Evolutionary conservation across 2,797 vertebrate genomes (phyloP), one percentile per base, ranked within the genome.

Genomic region (Labeo calbasu): DNA sequence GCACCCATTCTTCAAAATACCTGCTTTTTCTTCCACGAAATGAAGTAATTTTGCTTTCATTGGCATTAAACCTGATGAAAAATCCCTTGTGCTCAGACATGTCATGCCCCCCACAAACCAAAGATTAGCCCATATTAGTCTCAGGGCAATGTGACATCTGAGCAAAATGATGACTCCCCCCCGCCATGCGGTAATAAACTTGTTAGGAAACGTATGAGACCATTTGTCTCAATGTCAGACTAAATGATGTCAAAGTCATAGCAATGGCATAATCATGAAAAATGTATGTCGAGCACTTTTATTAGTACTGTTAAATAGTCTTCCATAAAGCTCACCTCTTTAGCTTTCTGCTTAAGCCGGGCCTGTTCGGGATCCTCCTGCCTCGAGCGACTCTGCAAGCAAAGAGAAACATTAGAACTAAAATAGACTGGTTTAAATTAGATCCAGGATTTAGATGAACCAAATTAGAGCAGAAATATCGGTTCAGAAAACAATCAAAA

Each of bases 321-420:
- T 51, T 63, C 48, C 14, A 69, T 78, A 71, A 84, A 79, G 53
- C 88, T 88, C 86, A 98, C 97, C 96, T 99, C 97, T 94, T 99
- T 99, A 85, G 97, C 97, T 92, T 98, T 99, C 93, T 99, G 97
- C 89, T 99, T 99, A 73, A 99, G 93, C 86, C 96, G 88, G 82
- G 98, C 95, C 86, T 99, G 97, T 73, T 99, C 98, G 0, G 97
- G 98, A 90, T 99, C 97, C 92, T 99, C 97, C 92, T 98, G 97
- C 91, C 97, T 95, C 87, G 98, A 97, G 88, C 97, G 96, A 92
- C 97, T 98, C 97, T 99, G 87, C 80, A 70, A 79, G 71, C 32
- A 28, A 51, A 81, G 40, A 86, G 19, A 69, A 13, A 61, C 85
- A 75, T 32, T 51, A 85, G 11, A 77, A 77, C 13, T 14, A 70